Evolutionary conservation across 1,140 invertebrate genomes (phyloP).

Genomic region (Zaprionus ornatus): DNA sequence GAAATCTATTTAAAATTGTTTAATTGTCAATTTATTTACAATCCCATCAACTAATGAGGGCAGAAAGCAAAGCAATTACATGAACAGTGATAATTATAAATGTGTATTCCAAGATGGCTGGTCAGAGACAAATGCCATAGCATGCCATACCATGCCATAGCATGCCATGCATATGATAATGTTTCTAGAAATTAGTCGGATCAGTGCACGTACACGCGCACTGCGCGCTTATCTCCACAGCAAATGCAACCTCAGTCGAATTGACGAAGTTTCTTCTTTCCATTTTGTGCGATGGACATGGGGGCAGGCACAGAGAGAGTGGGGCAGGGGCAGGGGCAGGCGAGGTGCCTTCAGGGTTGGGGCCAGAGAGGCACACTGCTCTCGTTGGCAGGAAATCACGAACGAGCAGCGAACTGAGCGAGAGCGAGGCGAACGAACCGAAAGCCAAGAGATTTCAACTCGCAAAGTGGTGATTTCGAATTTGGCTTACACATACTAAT

Average conservation of each 20-base stretch:
- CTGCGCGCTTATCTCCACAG: slow-evolving; percentile 14
- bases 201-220: slow-evolving; percentile 17
- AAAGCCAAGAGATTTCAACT: slow-evolving; percentile 73
- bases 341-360: neutral
- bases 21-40: neutral
- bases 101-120: neutral
- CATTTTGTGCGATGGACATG: slow-evolving; percentile 32
- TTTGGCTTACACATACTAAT: slow-evolving; percentile 60
- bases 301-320: no score
- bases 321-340: neutral
- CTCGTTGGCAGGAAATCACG: slow-evolving; percentile 47
- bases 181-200: slow-evolving; percentile 5
- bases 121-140: neutral
- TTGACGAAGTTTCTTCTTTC: slow-evolving; percentile 41
- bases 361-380: neutral
- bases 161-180: neutral
- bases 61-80: neutral
- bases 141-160: neutral
- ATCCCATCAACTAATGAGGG: neutral
- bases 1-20: neutral
- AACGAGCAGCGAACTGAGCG: slow-evolving; percentile 39
- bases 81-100: neutral
- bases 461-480: slow-evolving; percentile 78
- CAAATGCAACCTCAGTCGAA: slow-evolving; percentile 36
- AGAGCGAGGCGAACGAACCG: slow-evolving; percentile 51